phyloP scores from a whole-genome alignment of 2,888 invertebrate species.

The Heliconius ethilla region DNA sequence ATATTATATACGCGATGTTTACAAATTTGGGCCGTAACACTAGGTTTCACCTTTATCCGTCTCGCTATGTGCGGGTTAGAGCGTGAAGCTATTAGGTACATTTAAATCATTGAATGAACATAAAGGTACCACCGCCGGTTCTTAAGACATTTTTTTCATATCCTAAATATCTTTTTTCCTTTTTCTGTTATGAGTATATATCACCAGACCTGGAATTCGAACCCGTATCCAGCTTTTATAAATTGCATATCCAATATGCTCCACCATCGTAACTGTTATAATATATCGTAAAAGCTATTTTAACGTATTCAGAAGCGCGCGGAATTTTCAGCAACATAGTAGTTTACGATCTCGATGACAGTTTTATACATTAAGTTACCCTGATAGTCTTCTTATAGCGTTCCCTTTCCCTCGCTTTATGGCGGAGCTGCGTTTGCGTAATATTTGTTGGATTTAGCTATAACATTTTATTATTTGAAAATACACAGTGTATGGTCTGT shows the following conservation, averaged over 20 bases:
- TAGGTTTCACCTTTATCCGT: no score
- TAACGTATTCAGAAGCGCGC: slow-evolving; percentile 12
- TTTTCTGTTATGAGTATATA: neutral
- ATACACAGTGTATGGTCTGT: no score
- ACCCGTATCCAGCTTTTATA: neutral
- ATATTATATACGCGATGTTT: no score
- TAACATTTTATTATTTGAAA: neutral
- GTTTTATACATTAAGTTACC: slow-evolving; percentile 20
- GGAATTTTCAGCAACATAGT: slow-evolving; percentile 18
- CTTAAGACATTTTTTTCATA: no score
- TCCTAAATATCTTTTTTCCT: no score
- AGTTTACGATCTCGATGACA: slow-evolving; percentile 23
- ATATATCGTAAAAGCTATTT: slow-evolving; percentile 22
- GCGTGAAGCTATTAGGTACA: neutral
- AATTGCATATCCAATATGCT: neutral
- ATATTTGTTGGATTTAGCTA: neutral
- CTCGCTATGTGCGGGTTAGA: no score
- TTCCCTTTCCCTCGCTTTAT: neutral
- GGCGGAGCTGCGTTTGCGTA: neutral
- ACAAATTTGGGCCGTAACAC: no score
- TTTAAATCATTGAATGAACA: neutral
- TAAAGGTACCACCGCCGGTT: no score
- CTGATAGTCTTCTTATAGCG: slow-evolving; percentile 10
- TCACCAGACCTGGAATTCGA: neutral
- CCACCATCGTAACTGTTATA: neutral